A percentile compares a stretch with the other conserved stretches of the same genome.
Conservation (phyloP, 2,797 vertebrate genomes). For the Onychomys leucogaster region DNA sequence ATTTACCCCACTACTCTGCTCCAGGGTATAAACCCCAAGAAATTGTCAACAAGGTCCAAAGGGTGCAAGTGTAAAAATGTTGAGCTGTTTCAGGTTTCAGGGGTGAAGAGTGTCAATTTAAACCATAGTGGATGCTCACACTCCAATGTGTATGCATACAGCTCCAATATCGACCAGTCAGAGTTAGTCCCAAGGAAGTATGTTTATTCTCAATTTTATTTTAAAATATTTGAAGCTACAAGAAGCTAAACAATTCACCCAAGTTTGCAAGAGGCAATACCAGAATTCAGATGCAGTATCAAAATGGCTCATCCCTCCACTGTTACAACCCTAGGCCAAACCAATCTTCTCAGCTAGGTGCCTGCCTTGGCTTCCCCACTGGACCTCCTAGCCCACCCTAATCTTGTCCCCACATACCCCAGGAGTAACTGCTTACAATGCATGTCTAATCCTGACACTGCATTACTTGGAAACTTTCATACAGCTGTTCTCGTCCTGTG, state of each 20-base stretch:
- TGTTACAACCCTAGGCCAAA: background rate
- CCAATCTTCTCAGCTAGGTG: background rate
- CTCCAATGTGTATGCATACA: fast-evolving
- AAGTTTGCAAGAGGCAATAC: background rate
- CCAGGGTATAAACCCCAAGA: background rate
- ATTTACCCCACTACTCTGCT: background rate
- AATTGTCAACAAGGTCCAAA: background rate
- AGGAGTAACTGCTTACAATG: no score
- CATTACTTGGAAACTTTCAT: background rate
- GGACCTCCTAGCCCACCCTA: background rate
- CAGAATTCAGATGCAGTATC: constrained; percentile 31
- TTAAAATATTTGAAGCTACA: background rate
- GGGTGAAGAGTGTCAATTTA: background rate
- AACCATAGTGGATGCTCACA: background rate
- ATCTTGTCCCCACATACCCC: background rate
- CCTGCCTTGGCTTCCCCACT: background rate
- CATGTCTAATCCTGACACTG: background rate
- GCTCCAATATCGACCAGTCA: background rate
- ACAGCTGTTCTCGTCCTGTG: background rate
- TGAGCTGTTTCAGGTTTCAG: background rate
- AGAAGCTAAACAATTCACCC: background rate
- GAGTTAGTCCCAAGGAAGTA: background rate
- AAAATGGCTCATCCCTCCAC: constrained; percentile 4
- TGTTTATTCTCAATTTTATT: background rate
- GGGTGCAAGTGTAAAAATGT: background rate